A percentile compares a stretch with the other conserved stretches of the same genome.
These are phyloP conservation scores for Mugil cephalus DNA, from an alignment of 2,113 vertebrate genomes.

Conservation along the genomic window DNA sequence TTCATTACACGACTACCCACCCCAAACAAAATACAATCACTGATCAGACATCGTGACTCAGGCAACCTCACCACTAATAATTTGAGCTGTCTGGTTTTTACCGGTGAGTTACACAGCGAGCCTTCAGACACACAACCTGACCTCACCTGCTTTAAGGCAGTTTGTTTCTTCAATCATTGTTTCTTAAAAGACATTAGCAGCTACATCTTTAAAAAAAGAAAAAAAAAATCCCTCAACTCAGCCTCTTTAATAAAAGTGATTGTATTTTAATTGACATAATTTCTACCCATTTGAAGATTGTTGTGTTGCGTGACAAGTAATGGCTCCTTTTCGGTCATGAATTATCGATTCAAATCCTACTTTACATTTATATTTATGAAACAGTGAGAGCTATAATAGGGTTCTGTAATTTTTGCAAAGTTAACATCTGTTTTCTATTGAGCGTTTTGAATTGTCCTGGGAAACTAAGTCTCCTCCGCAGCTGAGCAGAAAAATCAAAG, in stretches of 20 bases:
- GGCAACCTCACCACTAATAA: constrained; percentile 3
- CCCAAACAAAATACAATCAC: constrained; percentile 12
- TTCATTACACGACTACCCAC: constrained; percentile 1
- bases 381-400: constrained; percentile 9
- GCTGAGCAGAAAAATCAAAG: constrained; percentile 83
- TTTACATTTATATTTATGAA: constrained; percentile 28
- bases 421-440: background rate
- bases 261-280: constrained; percentile 1
- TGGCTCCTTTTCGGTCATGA: background rate
- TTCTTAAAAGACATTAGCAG: constrained; percentile 21
- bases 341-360: constrained; percentile 5
- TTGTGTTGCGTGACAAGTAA: constrained; percentile 1
- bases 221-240: constrained; percentile 19
- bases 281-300: constrained; percentile 11
- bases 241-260: background rate
- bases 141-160: constrained; percentile 66
- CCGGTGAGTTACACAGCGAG: constrained; percentile 8
- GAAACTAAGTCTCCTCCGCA: constrained; percentile 58
- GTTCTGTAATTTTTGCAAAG: too few relatives aligned
- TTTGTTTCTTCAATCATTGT: constrained; percentile 38
- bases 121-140: constrained; percentile 14
- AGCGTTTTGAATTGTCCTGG: constrained; percentile 11
- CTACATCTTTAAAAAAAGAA: too few relatives aligned
- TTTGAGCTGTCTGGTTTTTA: constrained; percentile 10
- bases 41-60: constrained; percentile 13